phyloP scores from a whole-genome alignment of 2,888 invertebrate genomes.

The Rapana venosa region DNA sequence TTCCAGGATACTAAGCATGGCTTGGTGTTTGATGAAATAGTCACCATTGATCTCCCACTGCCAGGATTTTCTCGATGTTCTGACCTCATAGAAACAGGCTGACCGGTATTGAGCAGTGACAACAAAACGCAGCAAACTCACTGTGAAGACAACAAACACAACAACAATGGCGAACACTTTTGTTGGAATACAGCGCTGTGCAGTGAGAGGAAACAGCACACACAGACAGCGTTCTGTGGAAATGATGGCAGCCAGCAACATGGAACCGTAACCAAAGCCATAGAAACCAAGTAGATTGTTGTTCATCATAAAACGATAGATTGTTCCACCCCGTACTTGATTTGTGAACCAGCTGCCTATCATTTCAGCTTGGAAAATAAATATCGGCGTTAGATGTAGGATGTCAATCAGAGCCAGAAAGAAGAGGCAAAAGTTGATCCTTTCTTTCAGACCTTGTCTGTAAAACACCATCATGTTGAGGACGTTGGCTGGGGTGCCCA shows the following conservation, averaged over 20 bases:
- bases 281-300: slow-evolving; percentile 26
- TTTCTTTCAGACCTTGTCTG: slow-evolving; percentile 2
- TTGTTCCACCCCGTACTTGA: not conserved
- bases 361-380: not conserved
- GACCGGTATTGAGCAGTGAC: slow-evolving; percentile 35
- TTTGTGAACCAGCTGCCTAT: slow-evolving; percentile 22
- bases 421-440: slow-evolving; percentile 5
- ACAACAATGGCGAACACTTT: slow-evolving; percentile 1
- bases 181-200: not conserved
- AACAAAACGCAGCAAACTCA: slow-evolving; percentile 2
- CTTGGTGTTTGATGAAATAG: slow-evolving; percentile 9
- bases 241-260: slow-evolving; percentile 20
- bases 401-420: not conserved
- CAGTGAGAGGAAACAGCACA: slow-evolving; percentile 27
- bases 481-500: slow-evolving; percentile 12
- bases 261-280: slow-evolving; percentile 33
- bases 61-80: not conserved
- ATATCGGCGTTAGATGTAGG: not conserved
- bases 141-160: not conserved
- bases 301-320: slow-evolving; percentile 28
- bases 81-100: not conserved
- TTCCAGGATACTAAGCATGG: slow-evolving; percentile 10
- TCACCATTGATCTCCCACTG: slow-evolving; percentile 20
- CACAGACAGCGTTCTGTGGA: slow-evolving; percentile 34
- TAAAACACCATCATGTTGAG: slow-evolving; percentile 34